These are phyloP conservation scores for Papilio polytes DNA, from an alignment of 1,140 invertebrate genomes.

Conservation along the genomic window DNA sequence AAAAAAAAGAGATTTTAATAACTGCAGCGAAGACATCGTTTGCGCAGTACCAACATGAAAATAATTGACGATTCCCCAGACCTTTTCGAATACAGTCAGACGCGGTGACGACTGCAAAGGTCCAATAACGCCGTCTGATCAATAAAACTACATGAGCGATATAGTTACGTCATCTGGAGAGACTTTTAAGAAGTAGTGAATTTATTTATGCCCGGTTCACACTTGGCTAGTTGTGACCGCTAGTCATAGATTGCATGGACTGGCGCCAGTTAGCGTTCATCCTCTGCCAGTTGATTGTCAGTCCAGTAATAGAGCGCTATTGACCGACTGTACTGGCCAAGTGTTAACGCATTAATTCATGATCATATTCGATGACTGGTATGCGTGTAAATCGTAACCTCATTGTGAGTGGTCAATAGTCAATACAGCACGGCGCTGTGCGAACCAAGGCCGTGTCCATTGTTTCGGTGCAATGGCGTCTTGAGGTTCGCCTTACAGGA, in stretches of 20 bases:
- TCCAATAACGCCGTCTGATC: not conserved
- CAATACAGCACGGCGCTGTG: conserved; percentile 30
- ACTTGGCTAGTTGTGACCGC: too few species aligned
- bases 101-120: not conserved
- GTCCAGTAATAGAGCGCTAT: too few species aligned
- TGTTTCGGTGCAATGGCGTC: conserved; percentile 43
- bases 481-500: conserved; percentile 1
- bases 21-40: too few species aligned
- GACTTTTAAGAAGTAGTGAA: not conserved
- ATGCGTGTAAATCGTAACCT: conserved; percentile 13
- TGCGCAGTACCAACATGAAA: too few species aligned
- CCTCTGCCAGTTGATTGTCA: too few species aligned
- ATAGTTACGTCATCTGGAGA: not conserved
- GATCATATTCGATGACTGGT: not conserved
- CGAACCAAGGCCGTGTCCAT: conserved; percentile 38
- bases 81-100: not conserved
- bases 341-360: conserved; percentile 21
- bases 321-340: too few species aligned
- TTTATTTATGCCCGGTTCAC: too few species aligned
- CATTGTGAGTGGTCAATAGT: conserved; percentile 42
- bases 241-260: too few species aligned
- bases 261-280: too few species aligned
- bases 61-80: not conserved
- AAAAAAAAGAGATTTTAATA: too few species aligned
- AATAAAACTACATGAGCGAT: not conserved